Conservation (phyloP, 2,113 vertebrate genomes). For the Xenopus tropicalis region UCB_Xtro_10.0 CM004450.2:115259001-115259500, state of each 20-base stretch:
- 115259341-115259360: not conserved
- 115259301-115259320: not conserved
- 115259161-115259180: constrained; percentile 18
- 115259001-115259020: too few relatives aligned
- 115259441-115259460: too few relatives aligned
- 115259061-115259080: not conserved
- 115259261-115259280: not conserved
- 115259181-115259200: constrained; percentile 1
- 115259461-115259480: too few relatives aligned
- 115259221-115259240: constrained; percentile 1
- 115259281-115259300: constrained; percentile 1
- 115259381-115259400: too few relatives aligned
- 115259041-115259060: not conserved
- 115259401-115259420: too few relatives aligned
- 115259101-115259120: not conserved
- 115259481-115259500: too few relatives aligned
- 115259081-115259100: not conserved
- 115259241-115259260: constrained; percentile 25
- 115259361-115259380: not conserved
- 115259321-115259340: not conserved
- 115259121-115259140: not conserved
- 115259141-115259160: constrained; percentile 10
- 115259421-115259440: too few relatives aligned
- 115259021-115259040: too few relatives aligned
- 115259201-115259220: constrained; percentile 2